phyloP scores from a whole-genome alignment of 2,797 vertebrate genomes.

The Enteromius mattozi region DNA sequence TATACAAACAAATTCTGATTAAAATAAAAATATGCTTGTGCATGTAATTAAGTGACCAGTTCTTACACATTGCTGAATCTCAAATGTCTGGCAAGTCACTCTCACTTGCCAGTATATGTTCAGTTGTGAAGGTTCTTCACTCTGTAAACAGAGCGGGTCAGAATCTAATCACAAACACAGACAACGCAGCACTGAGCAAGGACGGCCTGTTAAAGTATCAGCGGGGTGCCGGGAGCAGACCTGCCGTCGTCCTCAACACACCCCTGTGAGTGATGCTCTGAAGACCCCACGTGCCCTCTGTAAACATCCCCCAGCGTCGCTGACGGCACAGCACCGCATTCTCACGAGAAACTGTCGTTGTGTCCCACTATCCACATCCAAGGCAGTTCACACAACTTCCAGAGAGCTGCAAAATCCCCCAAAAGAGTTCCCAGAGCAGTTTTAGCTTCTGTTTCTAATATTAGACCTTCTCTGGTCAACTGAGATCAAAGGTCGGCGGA shows the following conservation, averaged over 20 bases:
- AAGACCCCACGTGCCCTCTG: slow-evolving; percentile 43
- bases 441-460: slow-evolving; percentile 74
- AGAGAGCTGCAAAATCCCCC: slow-evolving; percentile 65
- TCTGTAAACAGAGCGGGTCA: slow-evolving; percentile 35
- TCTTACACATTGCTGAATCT: background rate
- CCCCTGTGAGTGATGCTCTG: slow-evolving; percentile 40
- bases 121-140: background rate
- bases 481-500: slow-evolving; percentile 60
- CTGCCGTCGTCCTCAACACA: slow-evolving; percentile 28
- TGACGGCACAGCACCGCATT: slow-evolving; percentile 66
- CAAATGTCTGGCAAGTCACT: background rate
- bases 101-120: slow-evolving; percentile 12
- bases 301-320: slow-evolving; percentile 42
- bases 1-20: too few species aligned
- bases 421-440: slow-evolving; percentile 80
- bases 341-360: slow-evolving; percentile 82
- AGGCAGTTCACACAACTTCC: slow-evolving; percentile 71
- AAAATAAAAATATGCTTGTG: background rate
- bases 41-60: background rate
- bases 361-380: slow-evolving; percentile 68
- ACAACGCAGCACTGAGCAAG: slow-evolving; percentile 29
- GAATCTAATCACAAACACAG: slow-evolving; percentile 46
- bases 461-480: slow-evolving; percentile 62
- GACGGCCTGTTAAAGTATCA: slow-evolving; percentile 48
- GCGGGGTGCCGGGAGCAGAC: slow-evolving; percentile 29